Conservation (phyloP, 2,113 vertebrate species). For the Scomber japonicus region DNA sequence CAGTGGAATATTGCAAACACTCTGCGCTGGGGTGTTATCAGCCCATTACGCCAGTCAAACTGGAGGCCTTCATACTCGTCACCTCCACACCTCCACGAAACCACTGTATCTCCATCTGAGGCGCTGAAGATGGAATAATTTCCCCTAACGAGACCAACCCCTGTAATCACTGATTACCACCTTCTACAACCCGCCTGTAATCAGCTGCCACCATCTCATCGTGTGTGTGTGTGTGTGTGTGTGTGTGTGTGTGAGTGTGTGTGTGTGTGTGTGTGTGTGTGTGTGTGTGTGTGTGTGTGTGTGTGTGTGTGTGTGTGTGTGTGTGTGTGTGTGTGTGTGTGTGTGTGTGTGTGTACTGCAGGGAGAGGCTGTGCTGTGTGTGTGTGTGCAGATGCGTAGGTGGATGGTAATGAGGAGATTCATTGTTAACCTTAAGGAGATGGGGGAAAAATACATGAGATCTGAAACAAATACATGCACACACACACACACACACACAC, state of each 20-base stretch:
- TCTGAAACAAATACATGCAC: background rate
- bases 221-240: slow-evolving; percentile 19
- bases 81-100: slow-evolving; percentile 18
- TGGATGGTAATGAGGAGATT: slow-evolving; percentile 41
- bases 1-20: background rate
- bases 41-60: background rate
- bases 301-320: slow-evolving; percentile 24
- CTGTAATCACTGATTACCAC: slow-evolving; percentile 73
- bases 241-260: slow-evolving; percentile 1
- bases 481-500: background rate
- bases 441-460: background rate
- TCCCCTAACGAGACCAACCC: slow-evolving; percentile 59
- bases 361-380: background rate
- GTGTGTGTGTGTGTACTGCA: slow-evolving; percentile 4
- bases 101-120: slow-evolving; percentile 36
- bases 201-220: slow-evolving; percentile 57
- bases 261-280: background rate
- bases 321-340: background rate
- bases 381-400: slow-evolving; percentile 15
- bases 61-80: slow-evolving; percentile 3
- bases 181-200: slow-evolving; percentile 60
- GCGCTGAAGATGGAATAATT: slow-evolving; percentile 64
- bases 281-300: slow-evolving; percentile 26
- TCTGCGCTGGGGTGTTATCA: background rate
- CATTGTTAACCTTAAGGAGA: slow-evolving; percentile 31